Evolutionary conservation across 2,113 vertebrate species (phyloP).

Genomic region (Petaurus breviceps): DNA sequence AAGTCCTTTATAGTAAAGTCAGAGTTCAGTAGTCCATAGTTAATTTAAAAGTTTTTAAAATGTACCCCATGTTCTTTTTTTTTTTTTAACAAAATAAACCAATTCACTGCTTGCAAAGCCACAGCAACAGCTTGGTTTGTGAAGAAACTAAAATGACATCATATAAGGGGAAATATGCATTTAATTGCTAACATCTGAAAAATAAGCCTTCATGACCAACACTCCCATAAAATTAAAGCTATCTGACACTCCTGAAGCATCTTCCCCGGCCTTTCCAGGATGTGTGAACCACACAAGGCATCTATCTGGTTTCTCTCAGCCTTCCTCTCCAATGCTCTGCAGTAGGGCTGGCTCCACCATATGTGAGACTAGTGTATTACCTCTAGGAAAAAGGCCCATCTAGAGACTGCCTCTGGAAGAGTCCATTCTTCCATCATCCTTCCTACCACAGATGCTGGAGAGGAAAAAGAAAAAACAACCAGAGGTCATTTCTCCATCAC

Average conservation of each 20-base stretch:
- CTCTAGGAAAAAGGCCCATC: neutral
- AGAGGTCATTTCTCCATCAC: neutral
- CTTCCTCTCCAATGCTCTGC: neutral
- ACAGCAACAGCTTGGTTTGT: neutral
- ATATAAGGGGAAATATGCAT: neutral
- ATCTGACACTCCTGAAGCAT: neutral
- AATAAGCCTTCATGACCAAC: neutral
- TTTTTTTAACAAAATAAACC: neutral
- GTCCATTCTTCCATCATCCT: neutral
- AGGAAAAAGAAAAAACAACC: neutral
- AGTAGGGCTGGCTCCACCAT: neutral
- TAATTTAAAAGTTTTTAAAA: neutral
- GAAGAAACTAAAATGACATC: neutral
- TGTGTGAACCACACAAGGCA: neutral
- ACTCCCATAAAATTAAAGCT: neutral
- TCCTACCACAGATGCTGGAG: neutral
- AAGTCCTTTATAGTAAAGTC: neutral
- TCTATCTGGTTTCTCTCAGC: neutral
- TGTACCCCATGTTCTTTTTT: neutral
- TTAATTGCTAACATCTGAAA: conserved; percentile 9
- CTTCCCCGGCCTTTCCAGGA: neutral
- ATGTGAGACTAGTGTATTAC: neutral
- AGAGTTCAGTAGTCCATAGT: neutral
- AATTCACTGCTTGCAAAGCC: neutral
- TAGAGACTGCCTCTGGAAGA: neutral